Base-by-base conservation (phyloP, 2,113 vertebrate species). In the Paratilapia polleni region DNA sequence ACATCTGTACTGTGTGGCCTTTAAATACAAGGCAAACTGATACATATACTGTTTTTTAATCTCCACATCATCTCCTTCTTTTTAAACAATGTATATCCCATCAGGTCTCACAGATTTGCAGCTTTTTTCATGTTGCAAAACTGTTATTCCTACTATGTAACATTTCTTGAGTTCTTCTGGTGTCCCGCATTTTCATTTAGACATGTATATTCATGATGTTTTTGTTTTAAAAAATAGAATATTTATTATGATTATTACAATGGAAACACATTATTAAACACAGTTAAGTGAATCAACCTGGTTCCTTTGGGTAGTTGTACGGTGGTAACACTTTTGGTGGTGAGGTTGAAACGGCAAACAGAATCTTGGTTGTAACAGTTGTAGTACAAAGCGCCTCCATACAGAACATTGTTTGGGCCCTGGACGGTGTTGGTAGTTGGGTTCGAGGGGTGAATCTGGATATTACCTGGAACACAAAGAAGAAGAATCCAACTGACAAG, bases 341-440 rank as follows among this genome's bases (percentile, higher is more conserved):
- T 94, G 75, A 96, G 80, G 90, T 96, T 94, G 78, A 96, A 96
- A 66, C 86, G 85, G 82, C 96, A 96, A 36, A 96, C 87, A 0
- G 38, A n/a, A 1, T 62, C 77, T 10, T 20, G 26, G 82, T 96
- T 94, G 89, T 96, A 96, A 77, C 95, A 96, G 89, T 91, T 89
- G 87, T 96, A 96, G 83, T 95, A 96, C 31, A 95, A 85, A 0
- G 94, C 92, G 0, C 80, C 91, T 19, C 54, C 88, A 4, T 94
- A 95, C 83, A 96, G 61, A 49, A 95, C 93, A 8, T 87, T 88
- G 14, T 95, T 96, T 1, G 96, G 92, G 9, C 96, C 95, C 4
- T 95, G 94, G 86, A 96, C 89, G 75, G 95, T 96, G 93, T 95
- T 96, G 81, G 94, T 95, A 83, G 94, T 93, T 43, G 95, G 94